Conservation (phyloP, 53 echinoderm and acorn worm species). For the Paracentrotus lividus region DNA sequence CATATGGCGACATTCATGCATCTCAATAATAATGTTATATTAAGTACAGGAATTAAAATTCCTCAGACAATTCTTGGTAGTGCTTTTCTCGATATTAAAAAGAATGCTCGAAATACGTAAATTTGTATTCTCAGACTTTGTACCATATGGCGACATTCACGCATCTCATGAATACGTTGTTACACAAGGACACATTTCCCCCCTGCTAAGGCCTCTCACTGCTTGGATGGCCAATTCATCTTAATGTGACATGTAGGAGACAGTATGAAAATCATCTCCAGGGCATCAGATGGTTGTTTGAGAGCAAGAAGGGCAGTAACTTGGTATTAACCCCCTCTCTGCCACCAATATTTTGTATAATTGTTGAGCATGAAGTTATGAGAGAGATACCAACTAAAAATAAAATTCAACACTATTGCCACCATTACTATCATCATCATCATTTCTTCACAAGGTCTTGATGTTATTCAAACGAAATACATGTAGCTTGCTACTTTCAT, state of each 20-base stretch:
- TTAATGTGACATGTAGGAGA: not conserved
- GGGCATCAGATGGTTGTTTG: conserved; percentile 15
- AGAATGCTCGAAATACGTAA: not conserved
- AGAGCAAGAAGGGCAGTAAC: no score
- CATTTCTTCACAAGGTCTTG: no score
- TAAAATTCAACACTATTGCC: not conserved
- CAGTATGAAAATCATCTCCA: not conserved
- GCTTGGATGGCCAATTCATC: not conserved
- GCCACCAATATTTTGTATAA: no score
- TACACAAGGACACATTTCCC: not conserved
- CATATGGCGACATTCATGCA: not conserved
- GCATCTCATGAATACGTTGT: not conserved
- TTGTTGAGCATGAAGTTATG: no score
- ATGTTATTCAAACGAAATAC: no score
- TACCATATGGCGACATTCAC: not conserved
- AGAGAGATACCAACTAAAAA: no score
- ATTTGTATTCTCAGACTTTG: not conserved
- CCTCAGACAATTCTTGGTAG: no score
- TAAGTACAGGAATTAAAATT: no score
- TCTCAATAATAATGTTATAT: no score
- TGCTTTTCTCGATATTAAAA: no score
- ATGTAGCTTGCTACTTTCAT: no score
- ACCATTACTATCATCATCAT: not conserved
- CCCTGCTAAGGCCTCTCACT: not conserved
- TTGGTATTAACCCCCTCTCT: no score